Evolutionary conservation across 2,888 invertebrate genomes (phyloP), one percentile per base, ranked within the genome.

Genomic region (Ormyrus nitidulus): DNA sequence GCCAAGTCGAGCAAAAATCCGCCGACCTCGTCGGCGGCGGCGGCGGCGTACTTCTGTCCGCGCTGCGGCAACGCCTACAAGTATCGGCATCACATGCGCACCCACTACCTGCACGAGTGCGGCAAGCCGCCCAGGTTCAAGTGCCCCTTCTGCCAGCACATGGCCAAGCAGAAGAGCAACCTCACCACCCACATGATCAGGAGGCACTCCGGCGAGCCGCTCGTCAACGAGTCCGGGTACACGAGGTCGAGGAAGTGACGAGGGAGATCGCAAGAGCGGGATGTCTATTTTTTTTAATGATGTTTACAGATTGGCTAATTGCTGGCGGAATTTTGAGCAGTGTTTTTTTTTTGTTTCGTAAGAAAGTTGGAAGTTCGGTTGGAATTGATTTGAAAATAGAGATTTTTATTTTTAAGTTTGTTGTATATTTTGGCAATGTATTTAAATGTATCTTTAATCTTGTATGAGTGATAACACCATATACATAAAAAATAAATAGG

Each of bases 71-170:
- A 66, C 9, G 44, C 46, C 10, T 78, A 78, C 78, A 78, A 78
- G 54, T 72, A 78, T 13, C 53, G 78, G 0, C 72, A 78, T 10
- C 78, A 78, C 34, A 78, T 78, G 78, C 58, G 72, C 8, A 61
- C 78, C 9, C 78, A 78, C 13, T 78, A 71, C 13, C 61, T 72
- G 3, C 72, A 78, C 72, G 78, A 78, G 64, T 78, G 78, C 49
- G 78, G 72, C 11, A 72, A 78, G n/a, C 78, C 78, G 48, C 78
- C 78, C 8, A 10, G 72, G 3, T 78, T 66, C 66, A 71, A 78
- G 53, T 78, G 78, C 11, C 61, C 72, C 0, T 78, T 78, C 51
- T 78, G 78, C 65, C 51, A 79, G 4, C 58, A 74, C 59, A 73
- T 48, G 48, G 73, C 78, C 44, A 79, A 79, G n/a, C 79, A 79